These are phyloP conservation scores for Tokudaia muenninki DNA, from an alignment of 2,797 vertebrate species.

Conservation along the genomic window DNA sequence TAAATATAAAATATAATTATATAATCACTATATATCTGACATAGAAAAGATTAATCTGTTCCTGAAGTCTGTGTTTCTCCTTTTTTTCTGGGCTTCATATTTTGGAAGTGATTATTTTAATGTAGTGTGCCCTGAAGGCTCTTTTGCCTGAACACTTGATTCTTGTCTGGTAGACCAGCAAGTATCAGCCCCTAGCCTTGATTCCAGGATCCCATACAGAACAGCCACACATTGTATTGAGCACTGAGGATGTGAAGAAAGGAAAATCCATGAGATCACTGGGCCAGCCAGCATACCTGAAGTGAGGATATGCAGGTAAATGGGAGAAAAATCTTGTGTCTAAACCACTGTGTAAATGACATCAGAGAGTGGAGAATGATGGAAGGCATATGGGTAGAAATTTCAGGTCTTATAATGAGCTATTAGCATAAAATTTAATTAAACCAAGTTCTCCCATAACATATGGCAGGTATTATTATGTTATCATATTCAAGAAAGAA, in stretches of 20 bases:
- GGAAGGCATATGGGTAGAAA: accelerated
- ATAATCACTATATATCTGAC: not conserved
- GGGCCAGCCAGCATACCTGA: too few species aligned
- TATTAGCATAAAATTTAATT: not conserved
- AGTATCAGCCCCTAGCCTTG: not conserved
- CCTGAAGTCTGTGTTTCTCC: not conserved
- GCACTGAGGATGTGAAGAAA: not conserved
- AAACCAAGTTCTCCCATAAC: not conserved
- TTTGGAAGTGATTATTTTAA: not conserved
- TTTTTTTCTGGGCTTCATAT: not conserved
- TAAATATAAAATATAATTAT: not conserved
- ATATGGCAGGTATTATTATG: not conserved
- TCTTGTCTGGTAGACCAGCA: not conserved
- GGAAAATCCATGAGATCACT: not conserved
- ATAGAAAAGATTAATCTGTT: not conserved
- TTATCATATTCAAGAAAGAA: not conserved
- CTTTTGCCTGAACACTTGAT: too few species aligned
- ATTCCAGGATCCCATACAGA: not conserved
- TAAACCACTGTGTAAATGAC: not conserved
- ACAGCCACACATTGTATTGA: not conserved
- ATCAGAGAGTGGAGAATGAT: accelerated
- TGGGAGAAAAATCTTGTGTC: not conserved
- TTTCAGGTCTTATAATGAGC: not conserved
- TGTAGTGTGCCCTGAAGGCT: not conserved
- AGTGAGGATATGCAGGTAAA: not conserved